These are phyloP conservation scores for Cheirogaleus major DNA, from an alignment of 2,797 vertebrate genomes.

Conservation along the genomic window DNA sequence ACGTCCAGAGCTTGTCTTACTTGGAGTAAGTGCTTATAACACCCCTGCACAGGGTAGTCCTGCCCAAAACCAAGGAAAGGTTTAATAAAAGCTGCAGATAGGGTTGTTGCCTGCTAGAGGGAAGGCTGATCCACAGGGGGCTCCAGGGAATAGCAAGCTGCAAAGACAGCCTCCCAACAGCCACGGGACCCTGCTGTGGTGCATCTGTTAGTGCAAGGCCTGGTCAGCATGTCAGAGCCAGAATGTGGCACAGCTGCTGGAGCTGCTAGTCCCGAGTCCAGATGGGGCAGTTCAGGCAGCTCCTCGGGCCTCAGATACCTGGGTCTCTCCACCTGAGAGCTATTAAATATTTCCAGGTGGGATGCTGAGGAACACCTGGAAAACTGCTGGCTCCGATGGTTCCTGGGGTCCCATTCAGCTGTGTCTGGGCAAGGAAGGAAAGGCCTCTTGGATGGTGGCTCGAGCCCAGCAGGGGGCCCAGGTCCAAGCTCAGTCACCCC, in stretches of 20 bases:
- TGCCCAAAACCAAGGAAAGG: neutral
- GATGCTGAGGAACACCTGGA: neutral
- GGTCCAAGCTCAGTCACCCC: neutral
- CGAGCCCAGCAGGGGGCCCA: neutral
- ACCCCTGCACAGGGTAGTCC: neutral
- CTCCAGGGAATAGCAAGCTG: neutral
- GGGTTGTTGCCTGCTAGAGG: neutral
- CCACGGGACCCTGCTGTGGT: neutral
- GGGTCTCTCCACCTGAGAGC: neutral
- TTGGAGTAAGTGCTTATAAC: too few relatives aligned
- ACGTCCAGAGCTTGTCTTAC: neutral
- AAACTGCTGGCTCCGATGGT: neutral
- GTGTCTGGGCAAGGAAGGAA: neutral
- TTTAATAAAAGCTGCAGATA: too few relatives aligned
- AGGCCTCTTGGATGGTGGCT: neutral
- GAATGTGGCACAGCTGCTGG: fast-evolving
- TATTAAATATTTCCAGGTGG: neutral
- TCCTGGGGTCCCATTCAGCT: neutral
- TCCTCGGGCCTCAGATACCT: neutral
- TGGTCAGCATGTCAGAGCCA: fast-evolving
- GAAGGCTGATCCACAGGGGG: neutral
- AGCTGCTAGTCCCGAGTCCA: neutral
- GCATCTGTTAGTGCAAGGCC: neutral
- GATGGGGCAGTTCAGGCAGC: neutral
- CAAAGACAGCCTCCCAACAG: neutral